Evolutionary conservation across 2,888 invertebrate genomes (phyloP).

Genomic region (Phytoseiulus persimilis): DNA sequence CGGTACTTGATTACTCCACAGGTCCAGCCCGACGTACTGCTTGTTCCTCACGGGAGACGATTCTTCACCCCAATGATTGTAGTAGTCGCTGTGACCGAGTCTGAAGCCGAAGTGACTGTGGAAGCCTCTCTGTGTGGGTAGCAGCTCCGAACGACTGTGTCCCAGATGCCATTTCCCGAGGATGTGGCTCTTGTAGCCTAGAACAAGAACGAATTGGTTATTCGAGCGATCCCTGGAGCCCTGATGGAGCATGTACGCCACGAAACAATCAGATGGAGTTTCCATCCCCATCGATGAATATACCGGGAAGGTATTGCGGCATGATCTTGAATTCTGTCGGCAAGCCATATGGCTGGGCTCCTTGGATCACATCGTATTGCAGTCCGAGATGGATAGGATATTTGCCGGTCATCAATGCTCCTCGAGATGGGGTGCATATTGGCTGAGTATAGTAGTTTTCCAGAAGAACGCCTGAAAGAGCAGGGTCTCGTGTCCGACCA

Average conservation of each 20-base stretch:
- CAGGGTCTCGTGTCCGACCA: neutral
- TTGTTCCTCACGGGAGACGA: neutral
- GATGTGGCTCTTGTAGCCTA: slow-evolving; percentile 70
- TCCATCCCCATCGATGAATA: neutral
- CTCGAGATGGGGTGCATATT: slow-evolving; percentile 42
- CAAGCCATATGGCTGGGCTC: slow-evolving; percentile 69
- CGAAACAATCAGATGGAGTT: neutral
- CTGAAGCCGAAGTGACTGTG: slow-evolving; percentile 73
- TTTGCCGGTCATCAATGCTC: slow-evolving; percentile 42
- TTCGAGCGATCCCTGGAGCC: neutral
- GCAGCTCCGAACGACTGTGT: slow-evolving; percentile 63
- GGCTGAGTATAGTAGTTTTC: slow-evolving; percentile 42
- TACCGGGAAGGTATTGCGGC: slow-evolving; percentile 67
- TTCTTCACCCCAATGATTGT: slow-evolving; percentile 62
- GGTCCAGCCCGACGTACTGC: slow-evolving; percentile 40
- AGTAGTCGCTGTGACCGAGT: slow-evolving; percentile 82
- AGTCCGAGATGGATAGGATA: slow-evolving; percentile 54
- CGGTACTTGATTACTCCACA: slow-evolving; percentile 40
- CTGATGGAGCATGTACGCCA: too few relatives aligned
- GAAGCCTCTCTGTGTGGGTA: slow-evolving; percentile 69
- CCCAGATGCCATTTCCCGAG: slow-evolving; percentile 81
- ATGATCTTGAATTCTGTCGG: slow-evolving; percentile 69
- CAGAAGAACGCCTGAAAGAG: slow-evolving; percentile 40
- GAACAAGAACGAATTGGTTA: slow-evolving; percentile 40
- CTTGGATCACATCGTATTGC: slow-evolving; percentile 66